Evolutionary conservation across 2,113 vertebrate species (phyloP).

Genomic region (Capreolus pygargus): DNA sequence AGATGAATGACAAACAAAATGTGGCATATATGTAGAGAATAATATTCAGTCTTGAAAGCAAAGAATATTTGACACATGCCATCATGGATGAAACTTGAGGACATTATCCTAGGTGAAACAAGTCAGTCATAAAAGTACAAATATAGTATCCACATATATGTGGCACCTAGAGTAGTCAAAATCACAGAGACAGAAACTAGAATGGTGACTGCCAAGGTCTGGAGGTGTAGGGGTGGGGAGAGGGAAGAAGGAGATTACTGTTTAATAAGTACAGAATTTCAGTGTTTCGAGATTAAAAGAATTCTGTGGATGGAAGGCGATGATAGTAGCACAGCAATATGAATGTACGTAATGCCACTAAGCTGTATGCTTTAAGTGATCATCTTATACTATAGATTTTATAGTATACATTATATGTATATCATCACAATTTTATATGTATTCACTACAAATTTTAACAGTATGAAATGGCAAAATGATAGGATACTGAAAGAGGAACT

Average conservation of each 20-base stretch:
- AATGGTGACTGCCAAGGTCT: background rate
- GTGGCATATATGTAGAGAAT: background rate
- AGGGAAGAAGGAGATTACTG: background rate
- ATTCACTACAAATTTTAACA: background rate
- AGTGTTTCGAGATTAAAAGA: background rate
- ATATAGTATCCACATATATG: background rate
- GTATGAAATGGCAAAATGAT: no score
- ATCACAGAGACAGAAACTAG: background rate
- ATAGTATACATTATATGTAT: background rate
- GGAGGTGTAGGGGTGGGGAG: background rate
- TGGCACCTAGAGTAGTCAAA: background rate
- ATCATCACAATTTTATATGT: background rate
- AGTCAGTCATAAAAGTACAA: background rate
- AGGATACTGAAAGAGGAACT: no score
- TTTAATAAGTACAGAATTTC: background rate
- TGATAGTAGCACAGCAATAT: background rate
- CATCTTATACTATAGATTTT: background rate
- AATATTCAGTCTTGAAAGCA: background rate
- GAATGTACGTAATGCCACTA: background rate
- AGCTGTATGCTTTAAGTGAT: background rate
- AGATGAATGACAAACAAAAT: background rate
- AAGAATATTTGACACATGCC: background rate
- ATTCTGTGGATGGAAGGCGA: background rate
- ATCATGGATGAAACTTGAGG: background rate
- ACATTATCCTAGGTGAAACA: background rate